Percentiles rank a stretch among this genome's conserved stretches.
These are phyloP conservation scores for Rhingia rostrata DNA, from an alignment of 2,888 invertebrate genomes.

Conservation along the genomic window DNA sequence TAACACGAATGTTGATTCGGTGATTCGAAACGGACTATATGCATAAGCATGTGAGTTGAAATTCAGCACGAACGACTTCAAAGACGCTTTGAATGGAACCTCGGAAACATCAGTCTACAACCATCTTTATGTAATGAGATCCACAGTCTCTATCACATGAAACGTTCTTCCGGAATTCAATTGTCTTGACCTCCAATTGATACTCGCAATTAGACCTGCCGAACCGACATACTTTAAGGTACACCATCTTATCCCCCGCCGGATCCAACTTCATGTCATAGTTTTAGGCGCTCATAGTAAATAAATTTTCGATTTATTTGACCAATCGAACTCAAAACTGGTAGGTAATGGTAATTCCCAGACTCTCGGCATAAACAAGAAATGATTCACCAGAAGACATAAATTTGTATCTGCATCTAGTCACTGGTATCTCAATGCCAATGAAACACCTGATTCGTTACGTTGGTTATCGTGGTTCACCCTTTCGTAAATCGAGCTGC, in stretches of 20 bases:
- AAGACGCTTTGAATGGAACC: too few relatives aligned
- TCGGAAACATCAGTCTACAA: too few relatives aligned
- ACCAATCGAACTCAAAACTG: background rate
- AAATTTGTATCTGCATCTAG: background rate
- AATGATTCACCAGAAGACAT: constrained; percentile 21
- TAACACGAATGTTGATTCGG: too few relatives aligned
- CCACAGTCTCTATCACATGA: background rate
- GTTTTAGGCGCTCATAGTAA: constrained; percentile 13
- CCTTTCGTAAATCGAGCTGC: constrained; percentile 48
- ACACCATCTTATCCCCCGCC: background rate
- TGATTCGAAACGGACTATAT: too few relatives aligned
- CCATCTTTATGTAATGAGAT: background rate
- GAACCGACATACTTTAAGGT: background rate
- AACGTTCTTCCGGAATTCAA: background rate
- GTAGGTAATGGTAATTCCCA: constrained; percentile 17
- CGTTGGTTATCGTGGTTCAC: constrained; percentile 10
- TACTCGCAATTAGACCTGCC: background rate
- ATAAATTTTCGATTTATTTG: background rate
- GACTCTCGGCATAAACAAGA: constrained; percentile 23
- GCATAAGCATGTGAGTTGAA: too few relatives aligned
- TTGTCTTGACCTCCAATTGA: background rate
- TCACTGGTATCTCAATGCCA: background rate
- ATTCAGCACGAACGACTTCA: too few relatives aligned
- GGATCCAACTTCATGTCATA: background rate
- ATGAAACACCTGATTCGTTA: background rate